phyloP scores from a whole-genome alignment of 2,797 vertebrate species.

The Caiman crocodilus region DNA sequence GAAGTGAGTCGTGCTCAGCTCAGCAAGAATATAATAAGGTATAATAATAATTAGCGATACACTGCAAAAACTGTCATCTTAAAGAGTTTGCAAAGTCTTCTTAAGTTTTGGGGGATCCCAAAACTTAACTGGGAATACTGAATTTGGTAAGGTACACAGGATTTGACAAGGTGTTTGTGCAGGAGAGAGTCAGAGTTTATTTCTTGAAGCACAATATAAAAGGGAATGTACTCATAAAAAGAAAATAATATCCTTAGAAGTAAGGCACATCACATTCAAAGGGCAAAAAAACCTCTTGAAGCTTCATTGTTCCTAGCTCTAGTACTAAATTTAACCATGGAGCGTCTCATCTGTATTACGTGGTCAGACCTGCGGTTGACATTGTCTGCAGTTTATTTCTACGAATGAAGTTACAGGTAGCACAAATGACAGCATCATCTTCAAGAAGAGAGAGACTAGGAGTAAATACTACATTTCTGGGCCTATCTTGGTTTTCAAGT shows the following conservation, averaged over 20 bases:
- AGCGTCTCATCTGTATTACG: not conserved
- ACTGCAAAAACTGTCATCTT: not conserved
- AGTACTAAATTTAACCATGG: not conserved
- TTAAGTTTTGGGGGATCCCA: not conserved
- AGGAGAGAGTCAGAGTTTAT: not conserved
- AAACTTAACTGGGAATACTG: not conserved
- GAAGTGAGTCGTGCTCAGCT: conserved; percentile 13
- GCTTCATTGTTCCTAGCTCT: not conserved
- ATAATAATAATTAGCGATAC: not conserved
- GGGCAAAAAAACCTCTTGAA: rapidly evolving
- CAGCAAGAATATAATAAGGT: not conserved
- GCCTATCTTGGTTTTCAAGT: not conserved
- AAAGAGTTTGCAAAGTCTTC: not conserved
- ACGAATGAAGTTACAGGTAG: not conserved
- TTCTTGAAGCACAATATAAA: not conserved
- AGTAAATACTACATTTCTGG: not conserved
- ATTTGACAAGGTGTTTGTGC: not conserved
- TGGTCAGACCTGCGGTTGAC: not conserved
- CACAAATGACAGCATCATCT: not conserved
- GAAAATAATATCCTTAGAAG: not conserved
- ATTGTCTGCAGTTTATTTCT: not conserved
- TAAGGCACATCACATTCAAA: not conserved
- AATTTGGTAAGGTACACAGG: not conserved
- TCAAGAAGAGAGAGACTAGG: not conserved
- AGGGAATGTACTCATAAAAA: not conserved